Percentiles rank a stretch among this genome's conserved stretches.
phyloP scores from a whole-genome alignment of 2,113 vertebrate species.

The Bos javanicus region DNA sequence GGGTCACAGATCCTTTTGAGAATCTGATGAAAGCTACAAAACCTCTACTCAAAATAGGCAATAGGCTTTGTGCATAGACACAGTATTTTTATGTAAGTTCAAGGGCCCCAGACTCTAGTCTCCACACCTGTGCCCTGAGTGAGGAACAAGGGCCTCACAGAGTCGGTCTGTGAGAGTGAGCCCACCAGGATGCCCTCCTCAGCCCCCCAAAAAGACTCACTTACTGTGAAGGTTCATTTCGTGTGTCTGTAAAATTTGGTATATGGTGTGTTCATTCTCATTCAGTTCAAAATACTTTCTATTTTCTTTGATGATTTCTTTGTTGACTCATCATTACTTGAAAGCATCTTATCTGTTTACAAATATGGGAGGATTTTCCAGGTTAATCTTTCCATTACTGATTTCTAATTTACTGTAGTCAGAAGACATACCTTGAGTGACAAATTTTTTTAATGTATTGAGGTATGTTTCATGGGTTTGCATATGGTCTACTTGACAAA shows the following conservation, averaged over 20 bases:
- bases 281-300: neutral
- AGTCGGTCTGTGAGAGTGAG: too few relatives aligned
- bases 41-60: neutral
- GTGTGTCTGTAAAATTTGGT: accelerated
- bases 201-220: neutral
- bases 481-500: neutral
- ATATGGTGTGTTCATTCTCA: neutral
- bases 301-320: neutral
- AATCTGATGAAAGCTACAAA: neutral
- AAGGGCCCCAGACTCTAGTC: neutral
- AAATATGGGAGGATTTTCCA: neutral
- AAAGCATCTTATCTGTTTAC: neutral
- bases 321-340: neutral
- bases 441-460: neutral
- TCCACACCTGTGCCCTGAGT: neutral
- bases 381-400: neutral
- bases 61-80: neutral
- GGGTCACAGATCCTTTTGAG: neutral
- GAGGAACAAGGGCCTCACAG: neutral
- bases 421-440: neutral
- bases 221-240: neutral
- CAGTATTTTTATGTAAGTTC: accelerated
- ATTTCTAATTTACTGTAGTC: neutral
- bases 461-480: neutral
- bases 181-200: neutral